A percentile compares a stretch with the other conserved stretches of the same genome.
These are phyloP conservation scores for Norana najaformis DNA, from an alignment of 2,888 invertebrate species.

Conservation along the genomic window DNA sequence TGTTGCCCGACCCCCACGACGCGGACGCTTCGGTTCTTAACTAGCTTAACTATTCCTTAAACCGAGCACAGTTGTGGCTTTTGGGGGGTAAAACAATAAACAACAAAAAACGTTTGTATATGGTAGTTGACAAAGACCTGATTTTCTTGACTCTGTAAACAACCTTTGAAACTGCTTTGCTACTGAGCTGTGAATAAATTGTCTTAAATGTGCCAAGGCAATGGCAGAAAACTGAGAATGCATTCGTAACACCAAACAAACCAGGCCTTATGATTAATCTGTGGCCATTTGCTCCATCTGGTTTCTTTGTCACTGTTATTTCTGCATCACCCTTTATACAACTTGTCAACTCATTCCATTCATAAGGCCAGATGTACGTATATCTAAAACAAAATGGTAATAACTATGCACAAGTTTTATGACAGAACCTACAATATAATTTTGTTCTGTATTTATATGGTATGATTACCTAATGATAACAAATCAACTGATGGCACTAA, in stretches of 20 bases:
- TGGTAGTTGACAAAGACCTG: not conserved
- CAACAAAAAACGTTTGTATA: too few relatives aligned
- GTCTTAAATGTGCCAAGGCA: not conserved
- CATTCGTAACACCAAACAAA: not conserved
- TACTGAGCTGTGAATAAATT: not conserved
- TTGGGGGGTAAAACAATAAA: too few relatives aligned
- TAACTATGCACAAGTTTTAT: not conserved
- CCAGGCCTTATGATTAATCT: not conserved
- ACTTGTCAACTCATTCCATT: slow-evolving; percentile 50
- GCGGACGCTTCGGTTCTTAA: too few relatives aligned
- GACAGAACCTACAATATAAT: too few relatives aligned
- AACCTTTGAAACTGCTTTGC: not conserved
- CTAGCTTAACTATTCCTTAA: too few relatives aligned
- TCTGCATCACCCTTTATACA: slow-evolving; percentile 51
- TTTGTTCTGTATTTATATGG: too few relatives aligned
- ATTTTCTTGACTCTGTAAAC: too few relatives aligned
- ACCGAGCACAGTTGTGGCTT: too few relatives aligned
- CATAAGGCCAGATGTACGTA: slow-evolving; percentile 49
- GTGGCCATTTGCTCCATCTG: not conserved
- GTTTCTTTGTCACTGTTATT: slow-evolving; percentile 41
- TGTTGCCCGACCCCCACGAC: too few relatives aligned
- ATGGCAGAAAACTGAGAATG: not conserved
- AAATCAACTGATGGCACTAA: too few relatives aligned
- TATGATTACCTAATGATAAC: too few relatives aligned
- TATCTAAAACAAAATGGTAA: slow-evolving; percentile 37